Base-by-base conservation (phyloP, 2,888 invertebrate species). In the Malthinus seriepunctatus region DNA sequence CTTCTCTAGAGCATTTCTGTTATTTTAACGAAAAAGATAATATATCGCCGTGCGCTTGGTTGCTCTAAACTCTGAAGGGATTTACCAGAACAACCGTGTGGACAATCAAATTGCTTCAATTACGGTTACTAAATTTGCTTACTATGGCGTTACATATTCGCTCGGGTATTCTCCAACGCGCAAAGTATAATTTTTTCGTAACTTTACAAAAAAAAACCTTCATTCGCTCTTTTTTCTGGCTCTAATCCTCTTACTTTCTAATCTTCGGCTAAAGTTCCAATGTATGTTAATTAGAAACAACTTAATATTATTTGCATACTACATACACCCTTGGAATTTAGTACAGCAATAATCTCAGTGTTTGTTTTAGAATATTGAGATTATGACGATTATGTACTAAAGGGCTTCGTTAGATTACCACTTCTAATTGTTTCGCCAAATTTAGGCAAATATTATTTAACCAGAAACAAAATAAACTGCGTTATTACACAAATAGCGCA, bases 21-120 rank as follows among this genome's bases (percentile, higher is more conserved):
- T 55, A 55, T 55, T 48, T 48, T 47, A 34, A 35, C 37, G 46
- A 12, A 47, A 12, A 47, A 42, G 46, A 56, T 50, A 45, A 46
- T 56, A 51, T 50, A 49, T 33, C 34, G 49, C 37, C 42, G 44
- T 31, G 45, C 50, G 56, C 47, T 45, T 45, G 56, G 56, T 45
- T 49, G 35, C 56, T 37, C 46, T 32, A 44, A 50, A 42, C 37
- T 45, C 49, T 56, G 45, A 50, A 56, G 56, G 56, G 56, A 50
- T 56, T 56, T 50, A 45, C 50, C 32, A 11, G 51, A 51, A 51
- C 55, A 57, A 42, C 51, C 46, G 38, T 37, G 51, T 51, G 51
- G 51, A 56, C 56, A 56, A 56, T 56, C 56, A 51, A 56, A 56
- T 56, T 56, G 51, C 47, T 38, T 33, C 56, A 56, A 56, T 56